Evolutionary conservation across 2,888 invertebrate genomes (phyloP).

Genomic region (Idaea dimidiata): DNA sequence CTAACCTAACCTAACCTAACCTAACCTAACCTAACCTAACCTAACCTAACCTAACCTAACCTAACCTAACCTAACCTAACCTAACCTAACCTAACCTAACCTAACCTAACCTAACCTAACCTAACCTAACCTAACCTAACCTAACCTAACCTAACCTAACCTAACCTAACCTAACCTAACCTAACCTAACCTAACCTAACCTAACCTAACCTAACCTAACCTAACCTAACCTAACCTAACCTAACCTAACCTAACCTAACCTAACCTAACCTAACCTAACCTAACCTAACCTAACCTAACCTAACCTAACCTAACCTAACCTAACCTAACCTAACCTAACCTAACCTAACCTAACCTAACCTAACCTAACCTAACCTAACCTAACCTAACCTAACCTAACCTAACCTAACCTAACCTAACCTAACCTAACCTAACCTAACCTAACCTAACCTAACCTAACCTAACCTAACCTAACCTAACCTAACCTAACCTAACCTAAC

Average conservation of each 20-base stretch:
- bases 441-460: slow-evolving; percentile 4
- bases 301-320: slow-evolving; percentile 4
- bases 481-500: slow-evolving; percentile 4
- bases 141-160: slow-evolving; percentile 4
- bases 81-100: slow-evolving; percentile 4
- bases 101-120: slow-evolving; percentile 4
- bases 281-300: slow-evolving; percentile 4
- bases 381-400: slow-evolving; percentile 4
- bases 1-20: slow-evolving; percentile 4
- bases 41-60: slow-evolving; percentile 4
- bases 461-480: slow-evolving; percentile 4
- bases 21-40: slow-evolving; percentile 4
- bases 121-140: slow-evolving; percentile 4
- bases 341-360: slow-evolving; percentile 4
- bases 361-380: slow-evolving; percentile 4
- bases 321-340: slow-evolving; percentile 4
- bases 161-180: slow-evolving; percentile 4
- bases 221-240: slow-evolving; percentile 4
- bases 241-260: slow-evolving; percentile 4
- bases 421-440: slow-evolving; percentile 4
- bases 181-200: slow-evolving; percentile 4
- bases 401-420: slow-evolving; percentile 4
- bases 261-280: slow-evolving; percentile 4
- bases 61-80: slow-evolving; percentile 4
- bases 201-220: slow-evolving; percentile 4